Evolutionary conservation across 2,797 vertebrate species (phyloP), one percentile per base, ranked within the genome.

Genomic region (Cirrhinus molitorella): DNA sequence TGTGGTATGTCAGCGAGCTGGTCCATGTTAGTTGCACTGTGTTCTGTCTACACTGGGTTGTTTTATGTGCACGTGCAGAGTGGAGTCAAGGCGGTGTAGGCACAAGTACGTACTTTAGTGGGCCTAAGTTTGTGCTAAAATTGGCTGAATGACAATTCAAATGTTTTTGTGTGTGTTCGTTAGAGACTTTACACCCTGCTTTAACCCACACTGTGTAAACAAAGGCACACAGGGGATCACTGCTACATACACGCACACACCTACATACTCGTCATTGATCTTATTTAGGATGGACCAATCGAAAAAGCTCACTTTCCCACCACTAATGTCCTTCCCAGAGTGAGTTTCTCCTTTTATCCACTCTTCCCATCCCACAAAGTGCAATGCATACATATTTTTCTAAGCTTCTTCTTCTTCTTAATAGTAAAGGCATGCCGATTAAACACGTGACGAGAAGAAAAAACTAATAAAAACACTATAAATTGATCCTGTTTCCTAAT

Each of bases 391-490:
- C 88, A 85, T 90, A 28, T 74, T 87, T 77, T 86, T 86, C 87
- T 89, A 85, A 16, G 14, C 28, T 87, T 83, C 88, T 85, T 79
- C 86, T 89, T 90, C n/a, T 91, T 90, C 87, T 61, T 21, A 40
- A 13, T 79, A 49, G 63, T 90, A 89, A 92, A 93, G 91, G 90
- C 94, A 95, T 94, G 94, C 95, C 91, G 88, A 91, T 91, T 31
- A 90, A 88, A 90, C 91, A 89, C 91, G 89, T 53, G 65, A 82
- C 76, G 25, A 87, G 72, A 90, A 92, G 88, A 88, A 90, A 89
- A 89, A 87, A 57, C 77, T 73, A 74, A 84, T 40, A 57, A 67
- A 87, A 86, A 71, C 51, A 34, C 53, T 34, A 79, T 83, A 83
- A 70, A 85, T 88, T 66, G 81, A 85, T 87, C 85, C 86, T 82